Conservation (phyloP, 2,797 vertebrate species). For the Monodelphis domestica region DNA sequence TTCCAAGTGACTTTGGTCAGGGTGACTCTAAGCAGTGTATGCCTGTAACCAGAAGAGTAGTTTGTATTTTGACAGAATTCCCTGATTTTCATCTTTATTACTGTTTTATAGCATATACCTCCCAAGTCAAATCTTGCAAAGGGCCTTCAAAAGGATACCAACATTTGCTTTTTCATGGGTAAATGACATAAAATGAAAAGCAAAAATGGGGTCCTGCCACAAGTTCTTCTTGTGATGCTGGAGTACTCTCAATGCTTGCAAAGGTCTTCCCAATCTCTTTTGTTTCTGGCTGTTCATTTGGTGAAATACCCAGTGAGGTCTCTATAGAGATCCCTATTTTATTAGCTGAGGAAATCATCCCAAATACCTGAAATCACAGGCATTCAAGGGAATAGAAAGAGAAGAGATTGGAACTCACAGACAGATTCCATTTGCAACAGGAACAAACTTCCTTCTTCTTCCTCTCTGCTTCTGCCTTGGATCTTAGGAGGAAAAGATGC, state of each 20-base stretch:
- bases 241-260: not conserved
- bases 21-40: constrained; percentile 1
- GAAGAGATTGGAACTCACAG: constrained; percentile 10
- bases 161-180: constrained; percentile 38
- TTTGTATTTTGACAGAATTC: constrained; percentile 72
- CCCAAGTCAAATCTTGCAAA: constrained; percentile 63
- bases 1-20: not conserved
- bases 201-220: not conserved
- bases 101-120: constrained; percentile 69
- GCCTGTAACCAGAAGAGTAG: constrained; percentile 60
- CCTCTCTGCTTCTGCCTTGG: not conserved
- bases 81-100: constrained; percentile 75
- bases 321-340: not conserved
- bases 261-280: not conserved
- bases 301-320: not conserved
- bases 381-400: not conserved
- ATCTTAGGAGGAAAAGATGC: not conserved
- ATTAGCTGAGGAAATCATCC: fast-evolving
- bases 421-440: not conserved
- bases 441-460: not conserved
- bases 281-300: not conserved
- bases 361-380: not conserved
- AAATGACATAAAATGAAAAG: constrained; percentile 51
- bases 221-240: not conserved
- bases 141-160: constrained; percentile 67